Evolutionary conservation across 2,113 vertebrate genomes (phyloP).

Genomic region (Glaucidium brasilianum): DNA sequence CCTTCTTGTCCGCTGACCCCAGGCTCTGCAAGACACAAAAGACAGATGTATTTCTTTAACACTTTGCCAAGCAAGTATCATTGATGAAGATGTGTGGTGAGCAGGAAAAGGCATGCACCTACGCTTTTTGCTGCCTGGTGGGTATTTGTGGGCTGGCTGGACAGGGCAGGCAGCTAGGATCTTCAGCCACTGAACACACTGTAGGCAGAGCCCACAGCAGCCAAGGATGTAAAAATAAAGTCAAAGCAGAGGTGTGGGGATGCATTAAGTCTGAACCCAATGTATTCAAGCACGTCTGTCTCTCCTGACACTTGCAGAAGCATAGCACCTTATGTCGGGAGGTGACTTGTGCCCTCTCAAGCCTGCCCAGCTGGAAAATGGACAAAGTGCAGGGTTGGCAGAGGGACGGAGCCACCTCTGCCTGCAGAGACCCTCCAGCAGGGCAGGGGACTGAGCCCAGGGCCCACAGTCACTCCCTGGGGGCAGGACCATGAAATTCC

Average conservation of each 20-base stretch:
- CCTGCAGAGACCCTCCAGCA: not conserved
- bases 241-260: not conserved
- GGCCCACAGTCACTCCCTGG: not conserved
- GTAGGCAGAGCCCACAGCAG: not conserved
- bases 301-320: not conserved
- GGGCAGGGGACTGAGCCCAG: not conserved
- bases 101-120: not conserved
- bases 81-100: not conserved
- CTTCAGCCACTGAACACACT: not conserved
- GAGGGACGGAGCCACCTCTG: not conserved
- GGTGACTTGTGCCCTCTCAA: not conserved
- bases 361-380: not conserved
- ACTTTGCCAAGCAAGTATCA: not conserved
- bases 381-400: not conserved
- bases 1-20: slow-evolving; percentile 84
- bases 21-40: slow-evolving; percentile 79
- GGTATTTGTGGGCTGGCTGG: not conserved
- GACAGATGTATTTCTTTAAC: not conserved
- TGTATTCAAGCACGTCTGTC: not conserved
- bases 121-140: fast-evolving
- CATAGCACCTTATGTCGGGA: not conserved
- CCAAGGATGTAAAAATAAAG: not conserved
- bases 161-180: not conserved
- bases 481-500: not conserved
- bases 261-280: not conserved